Base-by-base conservation (phyloP, 2,797 vertebrate genomes). In the Hirundo rustica region DNA sequence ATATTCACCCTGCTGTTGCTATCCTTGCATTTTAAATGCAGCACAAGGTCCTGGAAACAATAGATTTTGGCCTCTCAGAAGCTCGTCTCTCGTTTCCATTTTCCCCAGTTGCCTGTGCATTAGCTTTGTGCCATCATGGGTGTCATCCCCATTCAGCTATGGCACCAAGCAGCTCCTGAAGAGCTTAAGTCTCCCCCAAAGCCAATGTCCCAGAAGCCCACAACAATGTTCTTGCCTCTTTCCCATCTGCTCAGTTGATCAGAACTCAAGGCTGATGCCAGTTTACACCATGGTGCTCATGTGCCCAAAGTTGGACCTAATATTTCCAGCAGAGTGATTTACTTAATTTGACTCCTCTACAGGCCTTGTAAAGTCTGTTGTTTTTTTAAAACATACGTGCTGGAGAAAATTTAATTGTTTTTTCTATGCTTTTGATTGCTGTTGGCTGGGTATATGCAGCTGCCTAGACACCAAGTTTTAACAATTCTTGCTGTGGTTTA, bases 401-500 rank as follows among this genome's bases (percentile, higher is more conserved):
- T 75, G 83, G 32, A 64, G 48, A 85, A 57, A 53, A 40, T 45
- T 14, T 32, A 34, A 48, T 38, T 16, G 47, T 62, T 45, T 70
- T 80, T 74, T 40, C 66, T 67, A 7, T 44, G 50, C 48, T 91
- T 92, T 90, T 77, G 57, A 67, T 85, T 89, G 71, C 74, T 67
- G 11, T 84, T 97, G 95, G 91, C 73, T 86, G 82, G 57, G 11
- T 84, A 16, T 50, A 13, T 20, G 44, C 65, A 71, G 83, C 88
- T 95, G 88, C 93, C 66, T 70, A 83, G 93, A 95, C 84, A 58
- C 79, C 9, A 2, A 77, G 64, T 71, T 93, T 74, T 88, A 86
- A 92, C 77, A 85, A 61, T 94, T 93, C 88, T 94, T 92, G 48
- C 91, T 96, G 95, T 96, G 96, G 93, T 95, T 97, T 96, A 21